Evolutionary conservation across 2,797 vertebrate species (phyloP).

Genomic region (Typhlichthys eigenmanni): DNA sequence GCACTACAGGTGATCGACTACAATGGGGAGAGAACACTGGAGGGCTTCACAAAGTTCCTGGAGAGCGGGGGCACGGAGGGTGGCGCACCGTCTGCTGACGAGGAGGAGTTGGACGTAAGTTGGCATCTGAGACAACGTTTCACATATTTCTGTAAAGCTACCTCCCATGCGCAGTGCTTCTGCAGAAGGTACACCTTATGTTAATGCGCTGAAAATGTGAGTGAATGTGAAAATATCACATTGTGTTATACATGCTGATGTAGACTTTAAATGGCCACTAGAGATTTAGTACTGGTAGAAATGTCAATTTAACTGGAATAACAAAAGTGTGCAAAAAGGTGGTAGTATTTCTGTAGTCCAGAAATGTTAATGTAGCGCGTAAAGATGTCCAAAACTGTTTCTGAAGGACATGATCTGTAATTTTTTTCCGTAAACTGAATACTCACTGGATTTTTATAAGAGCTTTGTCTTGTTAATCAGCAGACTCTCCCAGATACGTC

Average conservation of each 20-base stretch:
- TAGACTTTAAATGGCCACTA: too few species aligned
- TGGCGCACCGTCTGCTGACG: slow-evolving; percentile 80
- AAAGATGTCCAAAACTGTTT: slow-evolving; percentile 18
- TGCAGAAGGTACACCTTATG: too few species aligned
- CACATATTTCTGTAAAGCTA: neutral
- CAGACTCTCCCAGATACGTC: neutral
- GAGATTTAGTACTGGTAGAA: too few species aligned
- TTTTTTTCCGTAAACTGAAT: slow-evolving; percentile 23
- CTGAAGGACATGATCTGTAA: neutral
- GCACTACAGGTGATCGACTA: slow-evolving; percentile 89
- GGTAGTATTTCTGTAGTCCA: neutral
- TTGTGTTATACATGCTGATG: too few species aligned
- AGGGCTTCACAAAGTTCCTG: slow-evolving; percentile 94
- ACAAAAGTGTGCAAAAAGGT: neutral
- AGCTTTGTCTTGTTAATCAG: neutral
- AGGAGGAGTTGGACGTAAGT: slow-evolving; percentile 76
- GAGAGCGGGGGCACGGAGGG: slow-evolving; percentile 96
- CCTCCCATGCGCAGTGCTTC: too few species aligned
- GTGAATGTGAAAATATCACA: neutral
- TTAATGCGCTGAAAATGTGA: too few species aligned
- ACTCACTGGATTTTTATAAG: slow-evolving; percentile 22
- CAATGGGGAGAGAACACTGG: slow-evolving; percentile 93
- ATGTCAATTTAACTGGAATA: neutral
- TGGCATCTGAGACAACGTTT: neutral
- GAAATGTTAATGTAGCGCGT: slow-evolving; percentile 4